Percentiles rank a stretch among this genome's conserved stretches.
Evolutionary conservation across 2,797 vertebrate species (phyloP).

Genomic region (Dryobates pubescens): DNA sequence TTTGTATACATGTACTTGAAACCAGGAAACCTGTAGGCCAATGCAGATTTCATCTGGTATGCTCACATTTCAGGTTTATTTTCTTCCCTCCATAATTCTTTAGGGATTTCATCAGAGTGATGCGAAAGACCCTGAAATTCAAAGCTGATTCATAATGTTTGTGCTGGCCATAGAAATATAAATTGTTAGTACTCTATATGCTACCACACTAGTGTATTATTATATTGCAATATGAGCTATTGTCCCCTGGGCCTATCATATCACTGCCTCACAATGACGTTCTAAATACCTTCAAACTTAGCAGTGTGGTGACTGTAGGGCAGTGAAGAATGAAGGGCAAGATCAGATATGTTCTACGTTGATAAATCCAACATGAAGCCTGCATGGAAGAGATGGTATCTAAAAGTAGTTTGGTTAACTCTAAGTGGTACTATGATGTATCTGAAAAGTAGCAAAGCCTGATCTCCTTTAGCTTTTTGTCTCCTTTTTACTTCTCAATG

Average conservation of each 20-base stretch:
- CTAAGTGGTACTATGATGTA: background rate
- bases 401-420: background rate
- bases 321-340: background rate
- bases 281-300: background rate
- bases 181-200: background rate
- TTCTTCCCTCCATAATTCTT: background rate
- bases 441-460: background rate
- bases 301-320: background rate
- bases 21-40: background rate
- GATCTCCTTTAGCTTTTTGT: background rate
- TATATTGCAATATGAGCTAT: background rate
- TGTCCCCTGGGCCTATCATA: background rate
- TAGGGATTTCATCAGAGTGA: background rate
- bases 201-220: background rate
- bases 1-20: background rate
- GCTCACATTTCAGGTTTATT: background rate
- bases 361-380: background rate
- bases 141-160: background rate
- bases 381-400: accelerated
- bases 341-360: background rate
- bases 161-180: background rate
- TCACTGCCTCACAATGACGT: background rate
- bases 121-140: background rate
- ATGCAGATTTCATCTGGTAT: background rate
- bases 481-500: background rate